phyloP scores from a whole-genome alignment of 2,113 vertebrate species.

The Phocoena phocoena region DNA sequence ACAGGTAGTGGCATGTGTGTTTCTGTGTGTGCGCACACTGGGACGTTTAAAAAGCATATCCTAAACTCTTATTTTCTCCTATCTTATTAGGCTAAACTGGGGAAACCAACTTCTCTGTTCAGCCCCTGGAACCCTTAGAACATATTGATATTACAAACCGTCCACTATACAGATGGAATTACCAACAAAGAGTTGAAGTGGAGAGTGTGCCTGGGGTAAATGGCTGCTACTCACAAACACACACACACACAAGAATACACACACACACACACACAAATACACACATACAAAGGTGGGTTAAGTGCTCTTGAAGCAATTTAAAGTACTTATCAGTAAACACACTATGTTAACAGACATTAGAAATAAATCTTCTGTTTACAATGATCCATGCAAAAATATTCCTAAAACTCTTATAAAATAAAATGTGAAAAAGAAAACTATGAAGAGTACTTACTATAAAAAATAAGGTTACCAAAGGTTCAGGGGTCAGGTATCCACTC shows the following conservation, averaged over 20 bases:
- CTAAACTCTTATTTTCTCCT: constrained; percentile 37
- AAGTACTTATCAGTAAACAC: constrained; percentile 79
- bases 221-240: constrained; percentile 55
- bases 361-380: constrained; percentile 81
- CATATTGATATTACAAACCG: constrained; percentile 61
- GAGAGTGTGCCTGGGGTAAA: constrained; percentile 49
- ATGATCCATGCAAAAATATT: constrained; percentile 83
- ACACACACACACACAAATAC: constrained; percentile 45
- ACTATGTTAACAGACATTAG: constrained; percentile 77
- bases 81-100: not conserved
- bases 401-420: constrained; percentile 81
- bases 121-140: constrained; percentile 44
- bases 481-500: constrained; percentile 52
- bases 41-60: not conserved
- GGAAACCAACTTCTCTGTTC: not conserved
- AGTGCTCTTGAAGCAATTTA: constrained; percentile 82
- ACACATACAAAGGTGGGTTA: constrained; percentile 66
- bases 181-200: constrained; percentile 65
- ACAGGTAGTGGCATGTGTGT: not conserved
- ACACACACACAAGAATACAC: constrained; percentile 50
- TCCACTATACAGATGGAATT: constrained; percentile 55
- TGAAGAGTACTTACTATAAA: constrained; percentile 79
- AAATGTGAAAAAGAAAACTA: constrained; percentile 68
- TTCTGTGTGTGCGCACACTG: not conserved
- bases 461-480: constrained; percentile 79